phyloP scores from a whole-genome alignment of 2,888 invertebrate species.

The Tiphia femorata region DNA sequence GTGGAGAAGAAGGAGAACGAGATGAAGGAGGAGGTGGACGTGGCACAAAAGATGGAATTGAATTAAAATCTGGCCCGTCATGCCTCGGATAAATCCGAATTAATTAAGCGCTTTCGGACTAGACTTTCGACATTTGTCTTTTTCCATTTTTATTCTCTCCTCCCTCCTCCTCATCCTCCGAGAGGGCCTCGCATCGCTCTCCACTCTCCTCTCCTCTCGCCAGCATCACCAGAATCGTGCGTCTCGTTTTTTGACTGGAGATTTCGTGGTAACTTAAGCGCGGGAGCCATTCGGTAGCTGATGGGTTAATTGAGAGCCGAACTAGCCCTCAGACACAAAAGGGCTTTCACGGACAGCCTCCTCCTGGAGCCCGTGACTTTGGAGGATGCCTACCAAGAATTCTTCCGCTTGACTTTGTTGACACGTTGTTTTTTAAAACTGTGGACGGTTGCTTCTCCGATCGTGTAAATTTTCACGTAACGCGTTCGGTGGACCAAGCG shows the following conservation, averaged over 20 bases:
- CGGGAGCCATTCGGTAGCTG: conserved; percentile 65
- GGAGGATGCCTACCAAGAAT: no score
- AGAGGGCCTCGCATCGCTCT: conserved; percentile 13
- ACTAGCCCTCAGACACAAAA: conserved; percentile 55
- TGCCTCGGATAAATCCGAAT: conserved; percentile 67
- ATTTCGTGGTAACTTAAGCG: conserved; percentile 53
- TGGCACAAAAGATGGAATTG: conserved; percentile 50
- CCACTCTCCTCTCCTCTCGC: conserved; percentile 11
- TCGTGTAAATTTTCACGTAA: no score
- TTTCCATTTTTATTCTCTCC: conserved; percentile 16
- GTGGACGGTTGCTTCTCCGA: no score
- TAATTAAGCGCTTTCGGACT: conserved; percentile 65
- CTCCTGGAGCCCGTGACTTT: conserved; percentile 30
- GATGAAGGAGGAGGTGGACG: conserved; percentile 23
- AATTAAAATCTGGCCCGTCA: conserved; percentile 61
- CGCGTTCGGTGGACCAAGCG: no score
- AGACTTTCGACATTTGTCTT: conserved; percentile 36
- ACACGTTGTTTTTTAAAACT: no score
- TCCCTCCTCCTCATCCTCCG: conserved; percentile 10
- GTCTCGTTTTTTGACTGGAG: conserved; percentile 38
- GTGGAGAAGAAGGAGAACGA: conserved; percentile 20
- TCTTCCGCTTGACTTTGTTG: not conserved
- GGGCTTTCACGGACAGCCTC: conserved; percentile 48
- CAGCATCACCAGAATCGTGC: conserved; percentile 14
- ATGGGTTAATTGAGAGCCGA: conserved; percentile 64